A percentile compares a stretch with the other conserved stretches of the same genome.
Conservation (phyloP, 2,888 invertebrate genomes). For the Dioctria linearis region DNA sequence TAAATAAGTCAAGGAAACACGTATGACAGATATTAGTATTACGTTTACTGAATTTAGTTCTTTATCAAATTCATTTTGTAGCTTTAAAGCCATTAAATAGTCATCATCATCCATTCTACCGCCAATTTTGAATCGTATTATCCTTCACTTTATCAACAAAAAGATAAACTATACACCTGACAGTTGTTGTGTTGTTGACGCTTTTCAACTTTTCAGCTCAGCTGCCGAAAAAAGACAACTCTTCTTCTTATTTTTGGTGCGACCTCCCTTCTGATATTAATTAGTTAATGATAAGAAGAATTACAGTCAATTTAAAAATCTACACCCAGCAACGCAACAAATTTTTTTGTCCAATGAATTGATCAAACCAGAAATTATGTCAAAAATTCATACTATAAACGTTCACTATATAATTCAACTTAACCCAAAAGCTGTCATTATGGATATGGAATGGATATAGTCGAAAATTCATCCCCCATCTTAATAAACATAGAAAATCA, state of each 20-base stretch:
- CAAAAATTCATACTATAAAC: no score
- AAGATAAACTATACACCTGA: not conserved
- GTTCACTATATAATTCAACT: no score
- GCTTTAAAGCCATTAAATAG: constrained; percentile 61
- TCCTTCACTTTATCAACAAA: not conserved
- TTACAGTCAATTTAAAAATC: no score
- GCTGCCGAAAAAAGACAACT: not conserved
- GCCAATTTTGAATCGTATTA: not conserved
- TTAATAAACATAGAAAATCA: constrained; percentile 51
- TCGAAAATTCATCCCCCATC: not conserved
- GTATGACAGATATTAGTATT: not conserved
- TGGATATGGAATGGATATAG: no score
- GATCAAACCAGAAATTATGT: no score
- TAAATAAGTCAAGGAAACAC: not conserved
- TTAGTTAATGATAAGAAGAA: no score
- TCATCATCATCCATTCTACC: constrained; percentile 60
- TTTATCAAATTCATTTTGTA: constrained; percentile 61
- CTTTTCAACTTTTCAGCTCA: not conserved
- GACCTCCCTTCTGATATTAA: no score
- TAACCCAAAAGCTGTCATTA: no score
- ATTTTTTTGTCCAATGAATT: no score
- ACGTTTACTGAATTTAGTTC: constrained; percentile 27
- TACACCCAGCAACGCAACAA: no score
- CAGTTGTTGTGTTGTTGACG: not conserved
- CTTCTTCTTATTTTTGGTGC: no score